phyloP scores from a whole-genome alignment of 1,140 invertebrate species.

The Adelges cooleyi region DNA sequence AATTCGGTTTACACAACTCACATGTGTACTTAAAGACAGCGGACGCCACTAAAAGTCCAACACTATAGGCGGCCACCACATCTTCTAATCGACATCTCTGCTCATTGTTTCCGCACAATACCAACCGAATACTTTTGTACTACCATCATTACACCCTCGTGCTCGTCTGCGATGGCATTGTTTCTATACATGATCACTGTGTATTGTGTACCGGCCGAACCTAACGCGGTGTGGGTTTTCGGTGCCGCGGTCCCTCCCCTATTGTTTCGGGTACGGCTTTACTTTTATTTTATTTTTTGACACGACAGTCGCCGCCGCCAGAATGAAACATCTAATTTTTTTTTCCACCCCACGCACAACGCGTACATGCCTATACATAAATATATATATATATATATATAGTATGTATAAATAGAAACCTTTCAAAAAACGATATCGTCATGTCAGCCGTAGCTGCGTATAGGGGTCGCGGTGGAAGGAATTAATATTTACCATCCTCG shows the following conservation, averaged over 20 bases:
- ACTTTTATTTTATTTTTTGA: conserved; percentile 6
- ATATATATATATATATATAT: neutral
- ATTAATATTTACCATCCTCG: conserved; percentile 18
- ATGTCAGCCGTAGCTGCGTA: no score
- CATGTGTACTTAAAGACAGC: no score
- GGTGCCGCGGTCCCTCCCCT: neutral
- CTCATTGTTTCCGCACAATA: conserved; percentile 20
- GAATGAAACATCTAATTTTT: conserved; percentile 13
- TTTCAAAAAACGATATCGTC: conserved; percentile 1
- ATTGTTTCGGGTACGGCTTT: neutral
- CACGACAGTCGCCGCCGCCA: neutral
- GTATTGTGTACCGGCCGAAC: neutral
- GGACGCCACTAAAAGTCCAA: no score
- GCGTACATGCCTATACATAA: neutral
- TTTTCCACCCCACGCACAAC: neutral
- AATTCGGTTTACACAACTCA: no score
- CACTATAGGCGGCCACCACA: neutral
- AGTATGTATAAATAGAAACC: neutral
- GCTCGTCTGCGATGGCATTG: neutral
- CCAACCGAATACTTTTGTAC: conserved; percentile 8
- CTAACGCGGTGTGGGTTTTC: neutral
- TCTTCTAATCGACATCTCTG: conserved; percentile 5
- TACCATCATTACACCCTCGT: neutral
- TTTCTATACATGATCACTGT: conserved; percentile 5
- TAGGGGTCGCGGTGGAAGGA: neutral